These are phyloP conservation scores for Epinephelus cyanopodus DNA, from an alignment of 2,113 vertebrate species.

Conservation along the genomic window DNA sequence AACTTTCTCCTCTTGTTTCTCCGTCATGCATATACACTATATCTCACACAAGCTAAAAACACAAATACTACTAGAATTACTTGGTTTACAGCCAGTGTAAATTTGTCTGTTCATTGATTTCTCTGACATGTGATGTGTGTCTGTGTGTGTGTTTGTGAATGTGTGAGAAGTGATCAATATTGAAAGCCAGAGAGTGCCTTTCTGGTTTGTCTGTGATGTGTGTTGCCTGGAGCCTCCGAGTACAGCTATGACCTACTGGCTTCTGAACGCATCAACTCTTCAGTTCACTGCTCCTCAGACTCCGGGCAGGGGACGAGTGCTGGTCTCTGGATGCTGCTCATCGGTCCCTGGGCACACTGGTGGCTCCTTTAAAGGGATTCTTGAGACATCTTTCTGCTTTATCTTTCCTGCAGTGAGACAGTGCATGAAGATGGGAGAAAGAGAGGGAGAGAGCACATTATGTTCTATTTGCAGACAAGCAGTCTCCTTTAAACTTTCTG, in stretches of 20 bases:
- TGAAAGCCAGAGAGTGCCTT: conserved; percentile 78
- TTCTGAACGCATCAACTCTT: conserved; percentile 58
- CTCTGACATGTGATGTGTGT: conserved; percentile 69
- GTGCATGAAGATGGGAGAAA: not conserved
- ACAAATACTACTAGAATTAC: conserved; percentile 50
- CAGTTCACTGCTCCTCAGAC: conserved; percentile 62
- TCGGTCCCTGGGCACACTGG: conserved; percentile 46
- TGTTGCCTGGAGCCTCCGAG: conserved; percentile 68
- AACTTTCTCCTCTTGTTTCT: conserved; percentile 47
- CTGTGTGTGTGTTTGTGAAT: conserved; percentile 46
- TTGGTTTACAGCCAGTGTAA: conserved; percentile 76
- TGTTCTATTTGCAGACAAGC: conserved; percentile 30
- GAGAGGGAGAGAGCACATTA: conserved; percentile 19
- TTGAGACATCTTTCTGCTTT: conserved; percentile 35
- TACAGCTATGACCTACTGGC: conserved; percentile 68
- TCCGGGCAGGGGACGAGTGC: conserved; percentile 52
- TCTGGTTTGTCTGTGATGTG: conserved; percentile 75
- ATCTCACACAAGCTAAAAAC: conserved; percentile 38
- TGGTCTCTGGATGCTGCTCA: conserved; percentile 56
- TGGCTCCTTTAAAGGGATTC: conserved; percentile 66
- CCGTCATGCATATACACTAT: conserved; percentile 45
- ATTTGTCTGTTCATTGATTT: conserved; percentile 83
- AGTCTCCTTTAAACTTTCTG: conserved; percentile 16
- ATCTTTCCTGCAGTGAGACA: conserved; percentile 45
- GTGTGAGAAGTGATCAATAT: conserved; percentile 77